A percentile compares a stretch with the other conserved stretches of the same genome.
These are phyloP conservation scores for Plumapathes pennacea DNA, from an alignment of 92 coral and sea anemone species.

Conservation along the genomic window DNA sequence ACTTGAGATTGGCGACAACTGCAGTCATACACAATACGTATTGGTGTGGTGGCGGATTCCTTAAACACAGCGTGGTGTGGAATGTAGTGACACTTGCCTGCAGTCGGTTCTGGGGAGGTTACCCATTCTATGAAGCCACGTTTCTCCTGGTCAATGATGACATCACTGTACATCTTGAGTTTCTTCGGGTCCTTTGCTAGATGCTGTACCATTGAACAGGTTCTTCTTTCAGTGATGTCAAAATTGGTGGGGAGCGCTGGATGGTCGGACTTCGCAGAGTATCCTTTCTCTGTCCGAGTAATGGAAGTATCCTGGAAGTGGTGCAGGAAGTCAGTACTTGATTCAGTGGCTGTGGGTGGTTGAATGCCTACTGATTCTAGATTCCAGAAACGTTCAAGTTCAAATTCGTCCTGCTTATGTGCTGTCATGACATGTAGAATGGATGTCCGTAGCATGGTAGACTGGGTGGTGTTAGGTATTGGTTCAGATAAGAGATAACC, in stretches of 20 bases:
- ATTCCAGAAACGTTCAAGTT: conserved; percentile 42
- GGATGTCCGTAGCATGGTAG: too few relatives aligned
- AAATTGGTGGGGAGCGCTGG: conserved; percentile 31
- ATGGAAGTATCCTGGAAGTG: conserved; percentile 15
- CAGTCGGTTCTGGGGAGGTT: background rate
- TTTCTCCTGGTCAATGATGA: conserved; percentile 30
- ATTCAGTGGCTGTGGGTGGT: conserved; percentile 8
- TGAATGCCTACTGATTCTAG: conserved; percentile 44
- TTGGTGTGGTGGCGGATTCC: conserved; percentile 46
- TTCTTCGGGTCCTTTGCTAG: conserved; percentile 24
- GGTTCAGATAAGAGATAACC: conserved; percentile 57
- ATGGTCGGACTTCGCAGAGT: conserved; percentile 36
- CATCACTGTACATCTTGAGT: conserved; percentile 17
- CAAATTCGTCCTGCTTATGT: conserved; percentile 14
- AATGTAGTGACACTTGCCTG: conserved; percentile 23
- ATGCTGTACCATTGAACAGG: conserved; percentile 20
- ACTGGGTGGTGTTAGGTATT: background rate
- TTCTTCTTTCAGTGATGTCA: conserved; percentile 11
- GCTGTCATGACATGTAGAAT: conserved; percentile 13
- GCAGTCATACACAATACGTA: conserved; percentile 50
- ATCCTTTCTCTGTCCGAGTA: conserved; percentile 27
- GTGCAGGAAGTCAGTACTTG: conserved; percentile 7
- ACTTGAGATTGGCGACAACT: conserved; percentile 22
- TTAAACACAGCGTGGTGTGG: conserved; percentile 50
- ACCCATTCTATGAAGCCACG: conserved; percentile 53